Percentiles rank a stretch among this genome's conserved stretches.
These are phyloP conservation scores for Azorinus chamasolen DNA, from an alignment of 2,888 invertebrate species.

Conservation along the genomic window DNA sequence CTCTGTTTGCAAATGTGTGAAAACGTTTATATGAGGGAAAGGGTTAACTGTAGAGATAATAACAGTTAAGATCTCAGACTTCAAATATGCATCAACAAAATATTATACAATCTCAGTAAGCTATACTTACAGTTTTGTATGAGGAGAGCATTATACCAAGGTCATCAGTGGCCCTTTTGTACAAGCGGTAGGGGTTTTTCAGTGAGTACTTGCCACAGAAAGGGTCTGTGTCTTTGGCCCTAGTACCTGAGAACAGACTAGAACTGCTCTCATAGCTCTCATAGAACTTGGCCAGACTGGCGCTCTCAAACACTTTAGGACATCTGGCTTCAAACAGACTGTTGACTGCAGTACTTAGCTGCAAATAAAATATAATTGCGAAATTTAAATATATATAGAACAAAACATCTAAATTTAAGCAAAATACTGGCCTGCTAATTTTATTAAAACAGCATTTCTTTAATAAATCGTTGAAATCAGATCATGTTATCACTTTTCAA, in stretches of 20 bases:
- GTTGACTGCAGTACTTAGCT: slow-evolving; percentile 14
- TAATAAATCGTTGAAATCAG: no score
- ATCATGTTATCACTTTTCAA: no score
- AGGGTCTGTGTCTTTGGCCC: slow-evolving; percentile 54
- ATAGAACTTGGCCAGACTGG: slow-evolving; percentile 5
- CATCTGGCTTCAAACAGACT: slow-evolving; percentile 54
- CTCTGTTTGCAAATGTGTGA: no score
- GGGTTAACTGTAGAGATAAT: no score
- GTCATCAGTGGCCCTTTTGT: slow-evolving; percentile 25
- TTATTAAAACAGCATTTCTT: no score
- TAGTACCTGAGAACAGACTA: slow-evolving; percentile 26
- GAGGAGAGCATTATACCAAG: slow-evolving; percentile 42
- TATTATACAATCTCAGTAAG: no score
- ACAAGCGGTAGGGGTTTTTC: slow-evolving; percentile 58
- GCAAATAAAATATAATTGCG: not conserved
- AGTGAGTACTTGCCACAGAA: slow-evolving; percentile 66
- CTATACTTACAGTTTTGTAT: slow-evolving; percentile 39
- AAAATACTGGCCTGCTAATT: no score
- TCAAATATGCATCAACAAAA: no score
- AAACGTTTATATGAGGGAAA: no score
- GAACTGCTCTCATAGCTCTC: slow-evolving; percentile 40
- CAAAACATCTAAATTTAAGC: no score
- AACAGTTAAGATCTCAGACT: no score
- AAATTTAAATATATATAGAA: no score
- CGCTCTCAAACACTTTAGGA: slow-evolving; percentile 36